Percentiles rank a stretch among this genome's conserved stretches.
These are phyloP conservation scores for Axis porcinus DNA, from an alignment of 2,113 vertebrate species.

Conservation along the genomic window DNA sequence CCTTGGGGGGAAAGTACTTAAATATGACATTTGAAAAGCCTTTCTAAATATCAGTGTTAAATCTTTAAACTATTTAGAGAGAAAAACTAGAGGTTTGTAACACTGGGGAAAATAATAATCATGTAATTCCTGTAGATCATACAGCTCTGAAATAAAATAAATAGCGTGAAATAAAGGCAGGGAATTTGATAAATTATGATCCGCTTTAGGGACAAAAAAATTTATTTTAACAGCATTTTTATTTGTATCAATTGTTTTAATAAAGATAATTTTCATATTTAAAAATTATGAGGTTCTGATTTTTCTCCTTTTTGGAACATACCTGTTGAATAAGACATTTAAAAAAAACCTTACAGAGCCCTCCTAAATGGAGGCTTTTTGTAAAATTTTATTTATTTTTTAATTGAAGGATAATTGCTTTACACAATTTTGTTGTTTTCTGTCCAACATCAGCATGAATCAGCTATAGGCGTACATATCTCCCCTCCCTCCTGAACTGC, in stretches of 20 bases:
- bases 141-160: conserved; percentile 16
- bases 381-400: background rate
- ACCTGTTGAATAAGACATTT: background rate
- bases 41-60: conserved; percentile 46
- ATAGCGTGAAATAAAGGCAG: background rate
- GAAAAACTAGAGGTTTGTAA: conserved; percentile 5
- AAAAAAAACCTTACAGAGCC: background rate
- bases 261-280: background rate
- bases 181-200: background rate
- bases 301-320: background rate
- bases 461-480: background rate
- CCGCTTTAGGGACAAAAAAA: background rate
- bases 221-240: background rate
- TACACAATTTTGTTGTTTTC: background rate
- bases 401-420: background rate
- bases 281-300: background rate
- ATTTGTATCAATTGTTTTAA: background rate
- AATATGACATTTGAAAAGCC: background rate
- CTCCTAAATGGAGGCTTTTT: background rate
- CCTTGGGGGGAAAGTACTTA: background rate
- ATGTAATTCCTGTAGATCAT: background rate
- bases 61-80: conserved; percentile 55
- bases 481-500: background rate
- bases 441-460: background rate
- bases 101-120: conserved; percentile 28